A percentile compares a stretch with the other conserved stretches of the same genome.
Evolutionary conservation across 1,140 invertebrate species (phyloP).

Genomic region (Polypedilum vanderplanki): DNA sequence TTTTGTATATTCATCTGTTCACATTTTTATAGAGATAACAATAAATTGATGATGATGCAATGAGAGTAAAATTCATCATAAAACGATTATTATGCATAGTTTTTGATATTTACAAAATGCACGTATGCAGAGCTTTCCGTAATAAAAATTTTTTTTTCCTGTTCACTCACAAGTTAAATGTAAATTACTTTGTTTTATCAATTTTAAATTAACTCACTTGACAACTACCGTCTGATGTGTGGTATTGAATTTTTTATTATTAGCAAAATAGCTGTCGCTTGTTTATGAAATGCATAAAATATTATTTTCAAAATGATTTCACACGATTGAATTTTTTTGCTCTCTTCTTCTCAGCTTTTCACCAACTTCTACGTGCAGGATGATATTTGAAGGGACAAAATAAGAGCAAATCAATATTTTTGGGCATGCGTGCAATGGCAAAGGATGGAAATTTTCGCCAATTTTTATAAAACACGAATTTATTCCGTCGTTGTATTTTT

Average conservation of each 20-base stretch:
- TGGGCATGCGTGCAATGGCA: neutral
- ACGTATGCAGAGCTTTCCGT: neutral
- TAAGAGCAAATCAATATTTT: constrained; percentile 27
- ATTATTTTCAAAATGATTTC: neutral
- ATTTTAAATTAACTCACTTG: constrained; percentile 7
- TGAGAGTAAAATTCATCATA: too few species aligned
- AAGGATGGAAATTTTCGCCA: neutral
- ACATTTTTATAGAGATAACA: too few species aligned
- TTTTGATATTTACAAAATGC: too few species aligned
- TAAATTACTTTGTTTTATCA: neutral
- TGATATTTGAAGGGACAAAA: neutral
- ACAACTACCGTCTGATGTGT: neutral
- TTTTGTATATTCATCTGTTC: too few species aligned
- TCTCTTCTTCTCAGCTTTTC: neutral
- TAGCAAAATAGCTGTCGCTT: neutral
- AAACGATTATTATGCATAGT: too few species aligned
- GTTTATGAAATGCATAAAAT: neutral
- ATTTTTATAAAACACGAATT: neutral
- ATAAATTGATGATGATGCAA: too few species aligned
- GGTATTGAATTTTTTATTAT: neutral
- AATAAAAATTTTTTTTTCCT: neutral
- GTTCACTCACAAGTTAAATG: neutral
- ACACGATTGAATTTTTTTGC: neutral
- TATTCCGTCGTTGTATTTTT: neutral
- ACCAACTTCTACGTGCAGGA: neutral